phyloP scores from a whole-genome alignment of 2,113 vertebrate genomes.

The Neotoma lepida region DNA sequence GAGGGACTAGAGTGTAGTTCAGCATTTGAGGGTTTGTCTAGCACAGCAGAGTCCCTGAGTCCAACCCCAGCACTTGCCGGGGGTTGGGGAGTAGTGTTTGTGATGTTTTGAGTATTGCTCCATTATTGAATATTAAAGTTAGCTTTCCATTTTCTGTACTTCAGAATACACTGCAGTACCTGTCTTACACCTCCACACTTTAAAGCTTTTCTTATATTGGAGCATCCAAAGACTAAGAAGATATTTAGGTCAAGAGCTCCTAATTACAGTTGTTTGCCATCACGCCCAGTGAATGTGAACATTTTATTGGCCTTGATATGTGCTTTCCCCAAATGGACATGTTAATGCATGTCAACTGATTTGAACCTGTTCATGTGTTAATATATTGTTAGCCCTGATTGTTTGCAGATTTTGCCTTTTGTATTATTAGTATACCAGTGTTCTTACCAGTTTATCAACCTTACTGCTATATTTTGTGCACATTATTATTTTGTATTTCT shows the following conservation, averaged over 20 bases:
- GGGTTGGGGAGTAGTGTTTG: too few species aligned
- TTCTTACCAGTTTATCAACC: background rate
- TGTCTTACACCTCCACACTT: slow-evolving; percentile 21
- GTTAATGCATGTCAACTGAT: background rate
- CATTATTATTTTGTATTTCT: background rate
- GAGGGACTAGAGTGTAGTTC: background rate
- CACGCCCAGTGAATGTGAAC: background rate
- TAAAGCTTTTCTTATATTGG: background rate
- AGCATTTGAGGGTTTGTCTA: background rate
- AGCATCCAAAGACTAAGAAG: background rate
- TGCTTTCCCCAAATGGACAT: background rate
- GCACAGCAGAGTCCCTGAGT: background rate
- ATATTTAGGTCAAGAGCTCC: background rate
- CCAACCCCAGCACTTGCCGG: too few species aligned
- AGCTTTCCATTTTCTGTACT: background rate
- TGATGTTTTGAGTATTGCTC: background rate
- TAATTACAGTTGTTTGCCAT: background rate
- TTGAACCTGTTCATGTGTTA: background rate
- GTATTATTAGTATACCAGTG: background rate
- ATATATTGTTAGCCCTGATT: background rate
- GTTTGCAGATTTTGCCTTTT: slow-evolving; percentile 23
- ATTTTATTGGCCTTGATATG: background rate
- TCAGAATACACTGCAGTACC: background rate
- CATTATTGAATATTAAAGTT: background rate
- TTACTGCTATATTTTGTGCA: background rate